Evolutionary conservation across 2,888 invertebrate genomes (phyloP).

Genomic region (Hydraecia micacea): DNA sequence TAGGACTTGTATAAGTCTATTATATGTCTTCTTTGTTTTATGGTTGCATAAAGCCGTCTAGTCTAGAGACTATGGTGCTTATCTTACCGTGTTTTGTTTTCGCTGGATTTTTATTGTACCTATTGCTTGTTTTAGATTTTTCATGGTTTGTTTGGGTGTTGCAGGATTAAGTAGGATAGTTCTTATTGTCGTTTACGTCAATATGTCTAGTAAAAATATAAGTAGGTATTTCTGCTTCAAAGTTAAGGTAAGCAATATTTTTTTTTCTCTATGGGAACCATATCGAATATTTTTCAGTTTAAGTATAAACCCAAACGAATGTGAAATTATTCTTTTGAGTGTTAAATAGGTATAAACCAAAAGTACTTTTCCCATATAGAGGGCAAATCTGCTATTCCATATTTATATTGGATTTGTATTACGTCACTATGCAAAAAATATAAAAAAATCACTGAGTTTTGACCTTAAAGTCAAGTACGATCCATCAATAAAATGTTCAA

Average conservation of each 20-base stretch:
- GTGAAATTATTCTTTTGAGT: neutral
- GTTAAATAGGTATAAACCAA: neutral
- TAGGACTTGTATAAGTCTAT: conserved; percentile 17
- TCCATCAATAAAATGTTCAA: too few species aligned
- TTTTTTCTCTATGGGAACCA: neutral
- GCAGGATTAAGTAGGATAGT: conserved; percentile 4
- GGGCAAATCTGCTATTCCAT: neutral
- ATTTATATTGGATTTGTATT: neutral
- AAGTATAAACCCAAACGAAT: neutral
- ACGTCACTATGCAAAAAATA: neutral
- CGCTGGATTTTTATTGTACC: conserved; percentile 13
- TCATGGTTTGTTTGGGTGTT: neutral
- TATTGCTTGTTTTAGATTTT: conserved; percentile 16
- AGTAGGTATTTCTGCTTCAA: neutral
- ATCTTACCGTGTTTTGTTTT: conserved; percentile 29
- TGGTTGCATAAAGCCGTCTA: conserved; percentile 35
- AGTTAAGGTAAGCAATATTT: neutral
- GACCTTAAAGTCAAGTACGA: too few species aligned
- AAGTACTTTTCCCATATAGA: neutral
- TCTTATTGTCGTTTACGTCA: neutral
- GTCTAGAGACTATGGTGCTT: conserved; percentile 27
- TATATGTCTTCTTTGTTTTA: conserved; percentile 41
- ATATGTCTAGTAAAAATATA: neutral
- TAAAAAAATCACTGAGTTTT: too few species aligned
- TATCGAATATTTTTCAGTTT: neutral